Percentiles rank a stretch among this genome's conserved stretches.
Evolutionary conservation across 1,140 invertebrate genomes (phyloP).

Genomic region (Drosophila prosaltans): DNA sequence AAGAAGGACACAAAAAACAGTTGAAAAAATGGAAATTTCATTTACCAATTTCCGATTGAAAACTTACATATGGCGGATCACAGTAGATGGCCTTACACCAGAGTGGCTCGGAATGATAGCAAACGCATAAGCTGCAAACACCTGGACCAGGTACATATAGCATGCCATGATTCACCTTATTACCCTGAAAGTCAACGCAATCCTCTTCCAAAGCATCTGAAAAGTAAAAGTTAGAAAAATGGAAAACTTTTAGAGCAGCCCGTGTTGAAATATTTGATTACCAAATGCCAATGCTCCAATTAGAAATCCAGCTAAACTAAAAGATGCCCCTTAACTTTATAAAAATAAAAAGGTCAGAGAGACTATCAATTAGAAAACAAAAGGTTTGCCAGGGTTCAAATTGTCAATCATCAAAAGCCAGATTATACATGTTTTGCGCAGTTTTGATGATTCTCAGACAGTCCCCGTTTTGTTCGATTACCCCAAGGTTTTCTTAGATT

Average conservation of each 20-base stretch:
- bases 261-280: neutral
- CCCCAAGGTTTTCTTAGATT: constrained; percentile 1
- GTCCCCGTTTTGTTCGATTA: neutral
- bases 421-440: constrained; percentile 49
- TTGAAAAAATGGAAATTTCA: neutral
- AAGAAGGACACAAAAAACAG: neutral
- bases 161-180: constrained; percentile 89
- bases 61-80: constrained; percentile 91
- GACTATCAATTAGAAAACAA: constrained; percentile 42
- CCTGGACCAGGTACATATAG: constrained; percentile 93
- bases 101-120: constrained; percentile 92
- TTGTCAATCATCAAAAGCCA: constrained; percentile 15
- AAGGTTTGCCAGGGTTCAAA: constrained; percentile 18
- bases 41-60: neutral
- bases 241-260: neutral
- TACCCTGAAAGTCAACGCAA: constrained; percentile 91
- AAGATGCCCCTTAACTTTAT: constrained; percentile 1
- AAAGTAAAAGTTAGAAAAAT: neutral
- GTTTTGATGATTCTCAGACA: neutral
- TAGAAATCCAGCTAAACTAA: constrained; percentile 40
- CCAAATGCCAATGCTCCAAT: constrained; percentile 36
- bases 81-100: constrained; percentile 95
- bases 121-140: constrained; percentile 93
- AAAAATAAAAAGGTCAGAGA: constrained; percentile 15
- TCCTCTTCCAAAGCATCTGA: constrained; percentile 88